Base-by-base conservation (phyloP, 1,140 invertebrate genomes). In the Atopsyche davidsoni region DNA sequence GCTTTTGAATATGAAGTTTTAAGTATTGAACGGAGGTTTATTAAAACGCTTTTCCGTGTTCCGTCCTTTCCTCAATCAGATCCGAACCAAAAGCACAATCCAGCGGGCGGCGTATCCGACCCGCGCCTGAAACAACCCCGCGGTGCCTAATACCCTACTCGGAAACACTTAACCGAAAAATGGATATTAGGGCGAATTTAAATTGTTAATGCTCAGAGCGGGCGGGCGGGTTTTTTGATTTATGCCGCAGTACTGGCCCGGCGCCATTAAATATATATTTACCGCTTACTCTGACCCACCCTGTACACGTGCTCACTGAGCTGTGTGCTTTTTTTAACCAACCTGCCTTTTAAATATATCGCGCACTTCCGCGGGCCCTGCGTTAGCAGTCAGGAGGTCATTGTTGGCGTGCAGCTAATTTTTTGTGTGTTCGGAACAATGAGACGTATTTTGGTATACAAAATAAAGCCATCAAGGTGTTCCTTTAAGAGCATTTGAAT, bases 101-200 rank as follows among this genome's bases (percentile, higher is more conserved):
- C 4, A 16, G 36, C 14, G 14, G 36, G 36, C 18, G 21, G 13
- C 13, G n/a, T 36, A n/a, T 36, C 13, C n/a, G 35, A 36, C 17
- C 17, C 4, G 35, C 17, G 28, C 43, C 24, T 19, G 43, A 16
- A 17, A 21, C 19, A 36, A 17, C 34, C 18, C 18, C 22, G 46
- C 46, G 41, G 16, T 49, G 38, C 35, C 38, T 52, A 46, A 46
- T 52, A 39, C 44, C 35, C 17, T 17, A 38, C 52, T 48, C 52
- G 45, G 46, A 54, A 54, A 54, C 52, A 39, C 46, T 49, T 38
- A 35, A 47, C 40, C 39, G 23, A 48, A 54, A 49, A 54, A 54
- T 54, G 46, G 52, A 49, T 48, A 54, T 54, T 54, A 54, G 46
- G 32, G 39, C 3, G 34, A 54, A 54, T 49, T 49, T 48, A 54